A percentile compares a stretch with the other conserved stretches of the same genome.
phyloP scores from a whole-genome alignment of 2,888 invertebrate species.

The Caradrina clavipalpis region DNA sequence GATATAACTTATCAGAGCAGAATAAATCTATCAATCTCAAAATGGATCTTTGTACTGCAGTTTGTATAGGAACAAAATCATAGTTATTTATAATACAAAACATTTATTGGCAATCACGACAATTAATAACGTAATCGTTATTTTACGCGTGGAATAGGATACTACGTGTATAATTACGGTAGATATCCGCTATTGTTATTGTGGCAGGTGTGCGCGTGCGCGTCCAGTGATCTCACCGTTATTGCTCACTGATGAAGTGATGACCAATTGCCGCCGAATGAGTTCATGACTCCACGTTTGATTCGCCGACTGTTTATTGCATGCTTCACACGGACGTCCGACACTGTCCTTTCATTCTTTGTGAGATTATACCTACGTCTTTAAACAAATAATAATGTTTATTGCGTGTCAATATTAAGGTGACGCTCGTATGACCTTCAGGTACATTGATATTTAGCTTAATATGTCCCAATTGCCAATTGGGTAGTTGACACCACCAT shows the following conservation, averaged over 20 bases:
- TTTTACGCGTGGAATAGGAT: constrained; percentile 65
- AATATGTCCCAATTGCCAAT: neutral
- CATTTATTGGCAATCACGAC: constrained; percentile 52
- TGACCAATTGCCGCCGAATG: constrained; percentile 81
- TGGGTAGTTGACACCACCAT: too few species aligned
- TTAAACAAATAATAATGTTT: constrained; percentile 32
- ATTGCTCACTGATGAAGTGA: constrained; percentile 86
- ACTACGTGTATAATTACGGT: constrained; percentile 69
- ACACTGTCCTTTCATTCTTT: constrained; percentile 49
- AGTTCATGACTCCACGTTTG: constrained; percentile 77
- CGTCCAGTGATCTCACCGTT: constrained; percentile 84
- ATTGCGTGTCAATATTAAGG: constrained; percentile 37
- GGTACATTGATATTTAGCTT: constrained; percentile 18
- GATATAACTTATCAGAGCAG: too few species aligned
- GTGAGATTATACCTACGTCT: constrained; percentile 31
- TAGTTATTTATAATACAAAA: constrained; percentile 43
- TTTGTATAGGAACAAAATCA: constrained; percentile 21
- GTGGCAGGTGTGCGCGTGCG: constrained; percentile 74
- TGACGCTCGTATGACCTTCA: constrained; percentile 40
- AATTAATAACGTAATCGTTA: constrained; percentile 66
- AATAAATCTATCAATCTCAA: neutral
- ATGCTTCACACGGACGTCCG: constrained; percentile 46
- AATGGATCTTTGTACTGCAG: constrained; percentile 14
- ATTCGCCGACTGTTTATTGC: constrained; percentile 66
- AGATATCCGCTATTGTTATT: constrained; percentile 73